Evolutionary conservation across 1,140 invertebrate genomes (phyloP).

Genomic region (Contarinia nasturtii): DNA sequence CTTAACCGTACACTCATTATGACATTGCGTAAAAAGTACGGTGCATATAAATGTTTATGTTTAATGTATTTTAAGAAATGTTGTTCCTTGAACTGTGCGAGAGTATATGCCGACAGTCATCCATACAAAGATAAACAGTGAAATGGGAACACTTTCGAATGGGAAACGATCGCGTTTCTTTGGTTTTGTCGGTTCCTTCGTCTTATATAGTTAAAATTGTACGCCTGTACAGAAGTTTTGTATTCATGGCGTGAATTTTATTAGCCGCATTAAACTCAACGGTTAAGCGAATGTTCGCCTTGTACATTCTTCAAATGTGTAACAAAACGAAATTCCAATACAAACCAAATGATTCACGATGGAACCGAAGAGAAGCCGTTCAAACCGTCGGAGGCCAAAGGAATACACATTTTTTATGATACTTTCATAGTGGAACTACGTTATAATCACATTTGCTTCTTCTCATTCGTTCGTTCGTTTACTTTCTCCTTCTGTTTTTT

Average conservation of each 20-base stretch:
- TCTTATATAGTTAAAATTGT: constrained; percentile 3
- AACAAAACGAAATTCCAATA: constrained; percentile 11
- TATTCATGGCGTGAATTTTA: neutral
- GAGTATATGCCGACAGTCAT: too few species aligned
- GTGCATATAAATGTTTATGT: too few species aligned
- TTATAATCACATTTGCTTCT: constrained; percentile 4
- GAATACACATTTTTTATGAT: constrained; percentile 8
- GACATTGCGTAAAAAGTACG: too few species aligned
- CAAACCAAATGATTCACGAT: constrained; percentile 17
- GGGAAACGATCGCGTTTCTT: too few species aligned
- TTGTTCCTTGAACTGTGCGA: too few species aligned
- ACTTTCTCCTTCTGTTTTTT: too few species aligned
- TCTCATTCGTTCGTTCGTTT: constrained; percentile 6
- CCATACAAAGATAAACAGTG: too few species aligned
- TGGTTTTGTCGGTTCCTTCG: too few species aligned
- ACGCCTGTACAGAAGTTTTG: neutral
- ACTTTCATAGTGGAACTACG: constrained; percentile 2
- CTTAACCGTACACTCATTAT: too few species aligned
- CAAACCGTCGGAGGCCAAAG: constrained; percentile 4
- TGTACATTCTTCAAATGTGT: constrained; percentile 6
- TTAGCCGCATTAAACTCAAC: neutral
- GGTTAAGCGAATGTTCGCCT: constrained; percentile 1
- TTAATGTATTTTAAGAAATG: too few species aligned
- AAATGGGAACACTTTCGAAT: too few species aligned
- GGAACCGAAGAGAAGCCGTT: constrained; percentile 6